Conservation (phyloP, 2,888 invertebrate genomes). For the Campoletis raptor region DNA sequence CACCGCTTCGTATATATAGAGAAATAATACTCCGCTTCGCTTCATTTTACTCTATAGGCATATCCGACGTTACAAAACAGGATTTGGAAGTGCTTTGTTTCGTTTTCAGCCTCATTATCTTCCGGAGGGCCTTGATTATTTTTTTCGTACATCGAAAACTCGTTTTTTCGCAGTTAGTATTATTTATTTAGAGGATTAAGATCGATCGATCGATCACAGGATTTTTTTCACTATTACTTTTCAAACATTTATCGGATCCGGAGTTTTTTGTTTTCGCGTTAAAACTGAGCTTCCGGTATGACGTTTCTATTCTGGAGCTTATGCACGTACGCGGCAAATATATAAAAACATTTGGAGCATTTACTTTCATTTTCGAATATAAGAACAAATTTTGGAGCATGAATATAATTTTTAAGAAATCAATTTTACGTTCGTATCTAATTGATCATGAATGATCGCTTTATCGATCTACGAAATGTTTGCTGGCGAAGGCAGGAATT, state of each 20-base stretch:
- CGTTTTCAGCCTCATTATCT: background rate
- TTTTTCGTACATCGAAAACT: background rate
- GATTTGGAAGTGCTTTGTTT: conserved; percentile 10
- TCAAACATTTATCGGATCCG: background rate
- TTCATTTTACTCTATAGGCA: background rate
- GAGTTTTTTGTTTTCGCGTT: background rate
- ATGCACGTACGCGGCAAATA: background rate
- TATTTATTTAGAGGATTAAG: background rate
- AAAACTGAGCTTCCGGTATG: background rate
- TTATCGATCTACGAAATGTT: background rate
- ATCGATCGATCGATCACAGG: background rate
- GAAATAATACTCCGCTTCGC: conserved; percentile 35
- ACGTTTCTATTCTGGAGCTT: background rate
- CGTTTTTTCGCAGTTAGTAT: background rate
- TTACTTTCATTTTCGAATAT: conserved; percentile 10
- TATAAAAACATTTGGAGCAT: background rate
- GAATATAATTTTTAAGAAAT: background rate
- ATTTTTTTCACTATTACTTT: background rate
- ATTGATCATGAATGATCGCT: background rate
- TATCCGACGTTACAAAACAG: background rate
- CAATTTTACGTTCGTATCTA: background rate
- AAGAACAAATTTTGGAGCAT: background rate
- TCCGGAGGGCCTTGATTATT: background rate
- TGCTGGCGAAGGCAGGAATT: background rate
- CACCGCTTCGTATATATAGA: conserved; percentile 34